Base-by-base conservation (phyloP, 2,113 vertebrate species). In the Phasianus colchicus region DNA sequence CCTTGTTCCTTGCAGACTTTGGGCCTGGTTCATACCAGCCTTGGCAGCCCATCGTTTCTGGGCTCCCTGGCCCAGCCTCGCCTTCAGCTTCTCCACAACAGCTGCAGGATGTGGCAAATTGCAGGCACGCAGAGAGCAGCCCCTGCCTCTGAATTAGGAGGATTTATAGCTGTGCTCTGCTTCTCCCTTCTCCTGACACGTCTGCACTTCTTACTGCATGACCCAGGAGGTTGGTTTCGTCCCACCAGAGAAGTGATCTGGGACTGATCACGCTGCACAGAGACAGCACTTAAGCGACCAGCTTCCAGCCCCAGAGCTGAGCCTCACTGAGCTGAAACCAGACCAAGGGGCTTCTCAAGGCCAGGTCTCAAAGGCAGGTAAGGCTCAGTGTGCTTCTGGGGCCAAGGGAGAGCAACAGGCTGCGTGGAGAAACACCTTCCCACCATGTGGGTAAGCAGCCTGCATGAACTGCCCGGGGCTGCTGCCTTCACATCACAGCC, bases 311-410 rank as follows among this genome's bases (percentile, higher is more conserved):
- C 70, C 14, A 3, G 5, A 32, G n/a, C 32, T 12, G n/a, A 52
- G 11, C 11, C 43, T 40, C 24, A 15, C 48, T 45, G 38, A 25
- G 15, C n/a, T 42, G 43, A 54, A 86, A 45, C 20, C 64, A 18
- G 3, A 11, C 58, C 43, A 71, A 30, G 45, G 13, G 7, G 5
- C 5, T 2, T 16, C 36, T 20, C 17, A 14, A 50, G 34, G 45
- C 18, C 14, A 7, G 8, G 17, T 55, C 38, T 36, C 30, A 45
- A 8, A 0, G n/a, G n/a, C 0, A 3, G 25, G 27, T 25, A 36
- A 30, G 18, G 20, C n/a, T 71, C 50, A 4, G 24, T 1, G 24
- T 74, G 75, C 50, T 86, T 21, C 34, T 32, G 69, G 34, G 64
- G 11, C 29, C 7, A 5, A 36, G 8, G 58, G 13, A 32, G 57